phyloP scores from a whole-genome alignment of 2,888 invertebrate genomes.

The Drosophila limbata region DNA sequence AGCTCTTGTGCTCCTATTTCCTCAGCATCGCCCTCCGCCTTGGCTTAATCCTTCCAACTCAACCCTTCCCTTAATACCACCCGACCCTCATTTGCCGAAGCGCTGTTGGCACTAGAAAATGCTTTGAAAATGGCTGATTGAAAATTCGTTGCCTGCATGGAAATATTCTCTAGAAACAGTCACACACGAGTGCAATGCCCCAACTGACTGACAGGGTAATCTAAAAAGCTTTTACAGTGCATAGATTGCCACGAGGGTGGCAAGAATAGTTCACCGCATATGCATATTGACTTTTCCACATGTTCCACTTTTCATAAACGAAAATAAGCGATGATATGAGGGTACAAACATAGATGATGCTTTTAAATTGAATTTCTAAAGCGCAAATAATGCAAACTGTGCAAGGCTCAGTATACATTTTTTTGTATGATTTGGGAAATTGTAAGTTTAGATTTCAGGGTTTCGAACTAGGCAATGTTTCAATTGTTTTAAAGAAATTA shows the following conservation, averaged over 20 bases:
- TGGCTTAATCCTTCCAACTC: not conserved
- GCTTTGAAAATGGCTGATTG: slow-evolving; percentile 68
- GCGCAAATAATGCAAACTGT: no score
- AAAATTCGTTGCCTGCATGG: slow-evolving; percentile 52
- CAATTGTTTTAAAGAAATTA: no score
- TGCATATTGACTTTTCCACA: no score
- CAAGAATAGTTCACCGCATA: not conserved
- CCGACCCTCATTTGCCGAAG: slow-evolving; percentile 13
- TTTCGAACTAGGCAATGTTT: no score
- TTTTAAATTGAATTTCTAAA: no score
- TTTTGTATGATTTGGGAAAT: no score
- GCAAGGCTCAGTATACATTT: no score
- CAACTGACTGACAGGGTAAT: slow-evolving; percentile 71
- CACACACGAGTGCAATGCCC: slow-evolving; percentile 68
- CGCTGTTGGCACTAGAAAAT: slow-evolving; percentile 47
- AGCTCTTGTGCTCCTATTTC: not conserved
- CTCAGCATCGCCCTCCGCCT: not conserved
- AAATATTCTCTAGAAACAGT: slow-evolving; percentile 61
- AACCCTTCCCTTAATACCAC: not conserved
- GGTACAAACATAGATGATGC: no score
- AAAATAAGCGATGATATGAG: no score
- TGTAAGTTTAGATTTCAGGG: no score
- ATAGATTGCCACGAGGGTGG: slow-evolving; percentile 27
- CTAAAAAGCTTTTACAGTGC: slow-evolving; percentile 65
- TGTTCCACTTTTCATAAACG: no score